Conservation (phyloP, 2,888 invertebrate species). For the Nymphalis polychloros region DNA sequence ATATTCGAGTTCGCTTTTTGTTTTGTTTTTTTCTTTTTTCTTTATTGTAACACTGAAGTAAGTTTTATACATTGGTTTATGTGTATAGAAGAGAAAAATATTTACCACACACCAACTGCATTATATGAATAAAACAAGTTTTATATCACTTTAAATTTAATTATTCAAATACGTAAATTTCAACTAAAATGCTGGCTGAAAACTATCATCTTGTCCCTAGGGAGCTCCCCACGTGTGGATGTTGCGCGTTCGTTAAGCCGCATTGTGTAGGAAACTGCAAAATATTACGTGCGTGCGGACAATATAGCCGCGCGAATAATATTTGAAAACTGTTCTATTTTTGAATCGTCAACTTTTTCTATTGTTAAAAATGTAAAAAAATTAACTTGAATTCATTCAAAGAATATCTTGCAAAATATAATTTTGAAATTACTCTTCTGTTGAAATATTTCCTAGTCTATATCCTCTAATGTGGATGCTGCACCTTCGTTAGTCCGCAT, state of each 20-base stretch:
- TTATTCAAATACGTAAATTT: slow-evolving; percentile 14
- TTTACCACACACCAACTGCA: neutral
- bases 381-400: too few species aligned
- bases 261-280: slow-evolving; percentile 32
- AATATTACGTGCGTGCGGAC: slow-evolving; percentile 12
- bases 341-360: neutral
- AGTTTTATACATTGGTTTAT: too few species aligned
- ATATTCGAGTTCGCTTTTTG: neutral
- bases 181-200: slow-evolving; percentile 18
- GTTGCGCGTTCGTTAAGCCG: slow-evolving; percentile 33
- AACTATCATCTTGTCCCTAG: slow-evolving; percentile 23
- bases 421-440: neutral
- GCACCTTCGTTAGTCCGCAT: slow-evolving; percentile 1
- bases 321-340: slow-evolving; percentile 9
- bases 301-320: slow-evolving; percentile 13
- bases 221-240: slow-evolving; percentile 23
- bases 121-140: neutral
- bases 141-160: slow-evolving; percentile 12
- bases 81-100: neutral
- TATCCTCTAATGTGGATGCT: neutral
- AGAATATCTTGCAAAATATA: too few species aligned
- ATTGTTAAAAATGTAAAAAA: too few species aligned
- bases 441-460: neutral
- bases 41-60: too few species aligned
- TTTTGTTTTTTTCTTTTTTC: neutral